These are phyloP conservation scores for Andrena camellia DNA, from an alignment of 2,888 invertebrate species.

Conservation along the genomic window DNA sequence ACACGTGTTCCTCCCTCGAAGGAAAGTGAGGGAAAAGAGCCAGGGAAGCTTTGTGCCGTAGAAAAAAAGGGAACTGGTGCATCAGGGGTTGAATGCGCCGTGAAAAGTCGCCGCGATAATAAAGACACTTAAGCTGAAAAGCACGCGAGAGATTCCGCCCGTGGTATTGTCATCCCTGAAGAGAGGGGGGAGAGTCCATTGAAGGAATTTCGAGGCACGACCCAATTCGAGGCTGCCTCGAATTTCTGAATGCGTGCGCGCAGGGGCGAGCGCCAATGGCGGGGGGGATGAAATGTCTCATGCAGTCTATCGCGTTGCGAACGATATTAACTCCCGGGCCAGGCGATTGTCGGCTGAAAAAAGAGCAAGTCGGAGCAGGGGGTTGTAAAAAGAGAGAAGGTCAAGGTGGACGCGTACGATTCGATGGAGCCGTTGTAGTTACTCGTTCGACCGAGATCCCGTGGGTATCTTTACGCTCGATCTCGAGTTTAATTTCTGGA, in stretches of 20 bases:
- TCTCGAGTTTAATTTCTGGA: slow-evolving; percentile 60
- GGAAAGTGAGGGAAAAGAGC: not conserved
- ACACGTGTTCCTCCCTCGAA: not conserved
- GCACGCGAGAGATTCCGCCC: slow-evolving; percentile 65
- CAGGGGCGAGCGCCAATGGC: not conserved
- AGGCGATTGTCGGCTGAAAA: slow-evolving; percentile 32
- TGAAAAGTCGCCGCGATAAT: slow-evolving; percentile 70
- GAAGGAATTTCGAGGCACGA: slow-evolving; percentile 67
- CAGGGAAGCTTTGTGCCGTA: slow-evolving; percentile 5
- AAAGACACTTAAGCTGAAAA: slow-evolving; percentile 60
- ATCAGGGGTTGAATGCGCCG: slow-evolving; percentile 65
- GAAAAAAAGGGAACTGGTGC: slow-evolving; percentile 62
- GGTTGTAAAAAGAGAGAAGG: slow-evolving; percentile 33
- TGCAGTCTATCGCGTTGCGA: slow-evolving; percentile 37
- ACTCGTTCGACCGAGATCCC: slow-evolving; percentile 54
- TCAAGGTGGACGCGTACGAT: slow-evolving; percentile 38
- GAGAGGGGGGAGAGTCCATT: slow-evolving; percentile 61
- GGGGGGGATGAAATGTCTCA: slow-evolving; percentile 38
- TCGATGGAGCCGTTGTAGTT: slow-evolving; percentile 55
- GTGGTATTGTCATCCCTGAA: slow-evolving; percentile 64
- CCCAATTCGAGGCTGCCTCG: slow-evolving; percentile 72
- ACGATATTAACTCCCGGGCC: slow-evolving; percentile 48
- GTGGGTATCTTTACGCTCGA: slow-evolving; percentile 37
- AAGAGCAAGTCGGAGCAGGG: slow-evolving; percentile 3
- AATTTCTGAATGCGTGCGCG: slow-evolving; percentile 68